Conservation (phyloP, 2,113 vertebrate genomes). For the Coptodon bakossiorum region DNA sequence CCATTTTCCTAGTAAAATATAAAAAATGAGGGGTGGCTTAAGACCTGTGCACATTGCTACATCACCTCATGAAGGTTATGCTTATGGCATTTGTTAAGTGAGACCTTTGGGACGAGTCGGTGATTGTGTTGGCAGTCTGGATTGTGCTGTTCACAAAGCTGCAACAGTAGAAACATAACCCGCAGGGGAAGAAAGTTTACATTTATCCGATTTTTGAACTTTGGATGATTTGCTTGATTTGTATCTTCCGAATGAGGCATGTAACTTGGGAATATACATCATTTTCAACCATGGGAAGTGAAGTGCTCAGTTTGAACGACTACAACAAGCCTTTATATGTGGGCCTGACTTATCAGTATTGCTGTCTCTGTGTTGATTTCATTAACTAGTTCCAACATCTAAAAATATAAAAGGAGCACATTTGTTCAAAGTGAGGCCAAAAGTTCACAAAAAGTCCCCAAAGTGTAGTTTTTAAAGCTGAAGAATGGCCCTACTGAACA, state of each 20-base stretch:
- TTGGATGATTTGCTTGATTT: background rate
- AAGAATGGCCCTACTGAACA: background rate
- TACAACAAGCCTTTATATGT: background rate
- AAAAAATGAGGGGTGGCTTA: background rate
- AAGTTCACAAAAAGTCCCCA: background rate
- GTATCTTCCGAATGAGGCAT: background rate
- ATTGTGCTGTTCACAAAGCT: background rate
- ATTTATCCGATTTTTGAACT: background rate
- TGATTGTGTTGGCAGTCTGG: background rate
- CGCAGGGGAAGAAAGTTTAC: background rate
- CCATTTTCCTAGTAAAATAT: background rate
- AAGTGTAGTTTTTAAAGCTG: background rate
- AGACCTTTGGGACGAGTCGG: background rate
- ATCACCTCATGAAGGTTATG: background rate
- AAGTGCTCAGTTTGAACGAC: background rate
- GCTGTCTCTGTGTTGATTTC: background rate
- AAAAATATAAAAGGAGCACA: background rate
- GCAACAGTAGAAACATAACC: background rate
- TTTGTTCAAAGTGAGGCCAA: background rate
- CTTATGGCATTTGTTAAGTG: background rate
- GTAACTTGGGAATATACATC: background rate
- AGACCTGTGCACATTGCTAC: background rate
- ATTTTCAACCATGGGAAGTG: background rate
- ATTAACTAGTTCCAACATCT: background rate
- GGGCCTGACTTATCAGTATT: background rate